phyloP scores from a whole-genome alignment of 2,113 vertebrate species.

The Tragelaphus scriptus region DNA sequence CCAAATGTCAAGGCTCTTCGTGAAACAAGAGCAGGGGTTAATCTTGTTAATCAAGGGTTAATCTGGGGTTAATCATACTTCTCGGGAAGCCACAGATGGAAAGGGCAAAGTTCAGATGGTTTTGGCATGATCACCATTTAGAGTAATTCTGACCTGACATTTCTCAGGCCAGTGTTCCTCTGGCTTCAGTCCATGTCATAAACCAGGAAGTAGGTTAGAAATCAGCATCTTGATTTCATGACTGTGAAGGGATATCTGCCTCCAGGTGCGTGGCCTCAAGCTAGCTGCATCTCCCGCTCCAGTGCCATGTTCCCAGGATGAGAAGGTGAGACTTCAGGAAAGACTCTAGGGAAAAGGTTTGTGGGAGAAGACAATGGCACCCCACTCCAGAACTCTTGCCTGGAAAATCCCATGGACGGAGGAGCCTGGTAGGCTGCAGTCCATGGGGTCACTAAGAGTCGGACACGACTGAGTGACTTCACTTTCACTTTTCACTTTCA shows the following conservation, averaged over 20 bases:
- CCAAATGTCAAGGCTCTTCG: constrained; percentile 20
- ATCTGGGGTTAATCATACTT: constrained; percentile 40
- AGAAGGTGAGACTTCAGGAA: background rate
- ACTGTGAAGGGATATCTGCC: background rate
- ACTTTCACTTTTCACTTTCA: no score
- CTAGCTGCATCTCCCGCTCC: no score
- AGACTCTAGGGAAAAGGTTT: background rate
- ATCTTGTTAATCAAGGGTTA: background rate
- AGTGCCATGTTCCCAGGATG: rapidly evolving
- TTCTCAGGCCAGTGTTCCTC: constrained; percentile 32
- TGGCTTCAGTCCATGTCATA: background rate
- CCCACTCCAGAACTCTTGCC: no score
- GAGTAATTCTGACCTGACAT: constrained; percentile 56
- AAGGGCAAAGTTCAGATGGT: constrained; percentile 22
- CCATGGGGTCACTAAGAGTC: no score
- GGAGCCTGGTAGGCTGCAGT: no score
- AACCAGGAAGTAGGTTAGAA: background rate
- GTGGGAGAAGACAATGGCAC: no score
- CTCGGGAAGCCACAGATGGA: background rate
- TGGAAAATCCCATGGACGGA: no score
- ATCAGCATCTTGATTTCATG: background rate
- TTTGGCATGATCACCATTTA: constrained; percentile 28
- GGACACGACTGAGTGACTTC: no score
- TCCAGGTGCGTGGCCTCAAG: background rate
- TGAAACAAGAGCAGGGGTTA: background rate